These are phyloP conservation scores for Trogon melanurus DNA, from an alignment of 2,113 vertebrate species.

Conservation along the genomic window DNA sequence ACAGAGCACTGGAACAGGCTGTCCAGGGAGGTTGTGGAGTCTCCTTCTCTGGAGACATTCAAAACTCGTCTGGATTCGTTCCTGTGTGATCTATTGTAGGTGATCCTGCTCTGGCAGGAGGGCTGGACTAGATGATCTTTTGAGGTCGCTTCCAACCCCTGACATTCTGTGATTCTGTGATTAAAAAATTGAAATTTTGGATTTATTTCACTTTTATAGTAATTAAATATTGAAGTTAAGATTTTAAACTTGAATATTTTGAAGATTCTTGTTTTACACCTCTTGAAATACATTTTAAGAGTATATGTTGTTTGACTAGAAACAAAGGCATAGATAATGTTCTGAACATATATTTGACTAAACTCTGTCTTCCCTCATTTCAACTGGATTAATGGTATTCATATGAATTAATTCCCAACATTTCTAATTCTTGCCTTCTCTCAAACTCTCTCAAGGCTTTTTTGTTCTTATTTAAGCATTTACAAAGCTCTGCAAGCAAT, in stretches of 20 bases:
- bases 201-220: background rate
- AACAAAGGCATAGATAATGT: background rate
- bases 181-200: background rate
- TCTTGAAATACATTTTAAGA: background rate
- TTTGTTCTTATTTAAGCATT: background rate
- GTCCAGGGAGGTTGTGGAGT: no score
- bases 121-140: no score
- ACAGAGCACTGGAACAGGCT: no score
- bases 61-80: no score
- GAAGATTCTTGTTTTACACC: background rate
- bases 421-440: background rate
- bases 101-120: no score
- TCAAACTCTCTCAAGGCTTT: background rate
- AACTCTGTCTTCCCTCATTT: background rate
- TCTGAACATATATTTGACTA: accelerated
- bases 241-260: background rate
- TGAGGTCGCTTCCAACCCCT: no score
- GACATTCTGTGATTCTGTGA: no score
- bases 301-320: background rate
- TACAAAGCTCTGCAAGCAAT: background rate
- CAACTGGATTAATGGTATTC: background rate
- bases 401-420: background rate
- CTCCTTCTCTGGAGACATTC: no score
- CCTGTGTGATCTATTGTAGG: no score
- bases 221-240: background rate